Conservation (phyloP, 2,797 vertebrate species). For the Parotocinclus haroldoi region DNA sequence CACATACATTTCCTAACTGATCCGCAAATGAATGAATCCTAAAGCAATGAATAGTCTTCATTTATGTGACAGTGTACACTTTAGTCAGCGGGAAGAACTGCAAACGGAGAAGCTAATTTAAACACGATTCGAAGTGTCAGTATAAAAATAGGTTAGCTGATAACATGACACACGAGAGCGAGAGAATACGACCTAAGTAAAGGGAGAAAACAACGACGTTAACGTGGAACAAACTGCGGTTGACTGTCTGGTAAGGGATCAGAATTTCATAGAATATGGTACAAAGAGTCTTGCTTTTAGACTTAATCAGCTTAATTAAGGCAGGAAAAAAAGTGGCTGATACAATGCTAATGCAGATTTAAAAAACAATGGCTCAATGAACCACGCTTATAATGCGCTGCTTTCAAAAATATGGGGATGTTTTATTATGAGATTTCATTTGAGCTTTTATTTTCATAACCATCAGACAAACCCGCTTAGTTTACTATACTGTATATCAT, state of each 20-base stretch:
- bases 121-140: conserved; percentile 37
- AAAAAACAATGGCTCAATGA: no score
- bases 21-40: background rate
- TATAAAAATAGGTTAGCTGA: conserved; percentile 36
- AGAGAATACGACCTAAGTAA: background rate
- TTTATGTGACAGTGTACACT: conserved; percentile 9
- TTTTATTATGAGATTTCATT: no score
- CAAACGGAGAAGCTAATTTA: conserved; percentile 5
- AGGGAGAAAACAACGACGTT: background rate
- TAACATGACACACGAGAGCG: conserved; percentile 7
- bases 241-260: conserved; percentile 4
- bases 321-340: no score
- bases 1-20: conserved; percentile 1
- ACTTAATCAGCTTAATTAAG: no score
- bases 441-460: no score
- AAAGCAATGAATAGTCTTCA: background rate
- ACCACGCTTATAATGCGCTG: no score
- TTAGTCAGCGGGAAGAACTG: background rate
- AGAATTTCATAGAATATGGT: background rate
- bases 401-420: no score
- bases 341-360: no score
- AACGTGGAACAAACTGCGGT: no score
- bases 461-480: no score
- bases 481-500: no score
- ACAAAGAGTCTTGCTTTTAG: no score